Conservation (phyloP, 2,888 invertebrate species). For the Ochropleura plecta region DNA sequence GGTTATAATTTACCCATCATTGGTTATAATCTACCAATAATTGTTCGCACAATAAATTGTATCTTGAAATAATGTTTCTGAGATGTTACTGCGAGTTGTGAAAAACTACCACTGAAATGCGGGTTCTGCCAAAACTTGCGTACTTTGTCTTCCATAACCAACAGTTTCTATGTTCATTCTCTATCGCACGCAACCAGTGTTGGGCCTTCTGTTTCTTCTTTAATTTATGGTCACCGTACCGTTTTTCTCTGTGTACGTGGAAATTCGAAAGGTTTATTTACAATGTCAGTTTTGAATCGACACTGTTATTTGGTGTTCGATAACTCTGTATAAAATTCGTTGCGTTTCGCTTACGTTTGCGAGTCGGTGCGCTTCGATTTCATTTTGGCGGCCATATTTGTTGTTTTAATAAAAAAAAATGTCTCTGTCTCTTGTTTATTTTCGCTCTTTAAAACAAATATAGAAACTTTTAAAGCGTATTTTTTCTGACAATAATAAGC, state of each 20-base stretch:
- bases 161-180: not conserved
- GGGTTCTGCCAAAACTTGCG: not conserved
- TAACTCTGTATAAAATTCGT: constrained; percentile 48
- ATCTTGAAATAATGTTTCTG: no score
- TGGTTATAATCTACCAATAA: no score
- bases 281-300: constrained; percentile 62
- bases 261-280: constrained; percentile 62
- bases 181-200: constrained; percentile 4
- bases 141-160: not conserved
- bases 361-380: constrained; percentile 31
- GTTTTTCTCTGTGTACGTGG: constrained; percentile 49
- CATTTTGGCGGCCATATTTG: constrained; percentile 33
- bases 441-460: constrained; percentile 10
- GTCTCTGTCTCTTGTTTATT: constrained; percentile 8
- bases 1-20: no score
- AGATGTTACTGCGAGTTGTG: not conserved
- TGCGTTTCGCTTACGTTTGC: constrained; percentile 44
- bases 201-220: constrained; percentile 36
- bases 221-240: constrained; percentile 36
- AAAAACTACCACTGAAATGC: not conserved
- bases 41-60: no score
- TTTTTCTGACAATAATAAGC: constrained; percentile 3
- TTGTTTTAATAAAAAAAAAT: constrained; percentile 16
- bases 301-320: constrained; percentile 54
- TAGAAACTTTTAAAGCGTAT: constrained; percentile 2